A percentile compares a stretch with the other conserved stretches of the same genome.
Conservation (phyloP, 2,888 invertebrate genomes). For the Apomyelois bistriatella region DNA sequence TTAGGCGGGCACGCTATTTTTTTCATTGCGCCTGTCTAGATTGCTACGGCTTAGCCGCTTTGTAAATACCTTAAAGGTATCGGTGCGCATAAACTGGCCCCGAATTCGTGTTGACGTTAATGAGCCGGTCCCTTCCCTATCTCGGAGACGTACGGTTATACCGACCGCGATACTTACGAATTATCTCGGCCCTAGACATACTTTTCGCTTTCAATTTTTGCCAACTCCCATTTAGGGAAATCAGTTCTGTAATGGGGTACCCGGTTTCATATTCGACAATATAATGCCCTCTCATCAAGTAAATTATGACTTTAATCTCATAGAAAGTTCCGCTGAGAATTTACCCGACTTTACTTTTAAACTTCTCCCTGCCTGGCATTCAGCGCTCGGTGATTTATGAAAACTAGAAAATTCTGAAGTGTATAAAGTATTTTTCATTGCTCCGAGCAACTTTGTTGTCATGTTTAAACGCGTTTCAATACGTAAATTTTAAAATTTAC, state of each 20-base stretch:
- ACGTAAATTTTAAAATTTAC: constrained; percentile 34
- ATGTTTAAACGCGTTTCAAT: constrained; percentile 51
- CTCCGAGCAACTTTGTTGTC: constrained; percentile 50
- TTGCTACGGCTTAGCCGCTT: constrained; percentile 64
- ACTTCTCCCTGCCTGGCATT: constrained; percentile 59
- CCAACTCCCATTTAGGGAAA: constrained; percentile 49
- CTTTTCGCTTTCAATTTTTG: constrained; percentile 46
- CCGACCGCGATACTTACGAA: constrained; percentile 53
- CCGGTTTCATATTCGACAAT: constrained; percentile 60
- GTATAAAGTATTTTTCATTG: constrained; percentile 59
- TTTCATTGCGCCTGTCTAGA: constrained; percentile 59
- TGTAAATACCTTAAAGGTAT: constrained; percentile 77
- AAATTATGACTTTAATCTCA: constrained; percentile 72
- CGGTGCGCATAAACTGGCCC: constrained; percentile 63
- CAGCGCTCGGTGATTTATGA: constrained; percentile 68
- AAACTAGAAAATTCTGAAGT: constrained; percentile 65
- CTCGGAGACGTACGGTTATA: constrained; percentile 68
- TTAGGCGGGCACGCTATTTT: constrained; percentile 58
- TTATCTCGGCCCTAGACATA: constrained; percentile 45
- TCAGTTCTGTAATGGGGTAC: constrained; percentile 43
- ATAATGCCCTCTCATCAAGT: constrained; percentile 65
- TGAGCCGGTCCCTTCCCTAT: constrained; percentile 70
- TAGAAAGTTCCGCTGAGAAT: constrained; percentile 62
- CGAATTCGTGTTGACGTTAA: constrained; percentile 69
- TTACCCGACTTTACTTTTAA: constrained; percentile 66